Evolutionary conservation across 1,140 invertebrate genomes (phyloP).

Genomic region (Littorina saxatilis): DNA sequence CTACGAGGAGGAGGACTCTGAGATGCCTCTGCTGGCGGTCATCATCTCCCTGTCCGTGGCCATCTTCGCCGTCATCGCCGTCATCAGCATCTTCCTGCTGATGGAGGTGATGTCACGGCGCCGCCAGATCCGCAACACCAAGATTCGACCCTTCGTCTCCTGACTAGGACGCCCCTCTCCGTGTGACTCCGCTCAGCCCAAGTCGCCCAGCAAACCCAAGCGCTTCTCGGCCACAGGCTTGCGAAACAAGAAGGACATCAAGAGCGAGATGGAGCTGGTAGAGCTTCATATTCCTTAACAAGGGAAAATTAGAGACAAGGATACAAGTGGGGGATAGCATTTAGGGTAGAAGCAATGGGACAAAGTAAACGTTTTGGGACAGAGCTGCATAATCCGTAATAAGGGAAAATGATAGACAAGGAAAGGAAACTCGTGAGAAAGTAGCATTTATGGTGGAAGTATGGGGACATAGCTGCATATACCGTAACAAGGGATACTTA

Average conservation of each 20-base stretch:
- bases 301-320: no score
- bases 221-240: not conserved
- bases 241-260: not conserved
- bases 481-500: no score
- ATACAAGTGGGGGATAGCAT: no score
- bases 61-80: constrained; percentile 50
- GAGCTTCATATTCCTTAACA: constrained; percentile 14
- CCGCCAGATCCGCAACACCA: constrained; percentile 52
- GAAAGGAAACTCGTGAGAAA: no score
- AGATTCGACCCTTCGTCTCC: constrained; percentile 55
- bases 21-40: constrained; percentile 50
- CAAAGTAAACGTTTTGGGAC: no score
- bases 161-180: constrained; percentile 37
- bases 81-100: constrained; percentile 50
- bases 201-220: not conserved
- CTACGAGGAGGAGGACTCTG: constrained; percentile 39
- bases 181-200: not conserved
- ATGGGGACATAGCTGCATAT: no score
- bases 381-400: no score
- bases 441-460: no score
- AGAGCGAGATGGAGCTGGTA: constrained; percentile 19
- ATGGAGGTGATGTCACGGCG: constrained; percentile 44
- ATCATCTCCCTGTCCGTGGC: constrained; percentile 51
- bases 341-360: no score
- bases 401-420: no score